Conservation (phyloP, 1,140 invertebrate genomes). For the Ceratosolen fusciceps region DNA sequence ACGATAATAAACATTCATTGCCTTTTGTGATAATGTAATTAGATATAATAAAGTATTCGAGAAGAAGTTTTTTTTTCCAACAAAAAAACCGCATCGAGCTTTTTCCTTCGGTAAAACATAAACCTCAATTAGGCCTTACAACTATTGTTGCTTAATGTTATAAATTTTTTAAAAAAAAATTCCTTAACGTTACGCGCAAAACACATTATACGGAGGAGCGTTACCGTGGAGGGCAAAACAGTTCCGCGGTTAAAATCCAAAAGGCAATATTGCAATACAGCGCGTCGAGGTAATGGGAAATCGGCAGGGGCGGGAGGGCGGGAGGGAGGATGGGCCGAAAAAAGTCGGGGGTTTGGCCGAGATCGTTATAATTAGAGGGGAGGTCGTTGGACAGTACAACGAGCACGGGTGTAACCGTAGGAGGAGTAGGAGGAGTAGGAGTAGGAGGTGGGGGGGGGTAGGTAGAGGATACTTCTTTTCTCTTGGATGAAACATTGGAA, state of each 20-base stretch:
- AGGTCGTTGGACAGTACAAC: not conserved
- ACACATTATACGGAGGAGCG: not conserved
- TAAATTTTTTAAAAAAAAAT: conserved; percentile 21
- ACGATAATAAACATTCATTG: conserved; percentile 27
- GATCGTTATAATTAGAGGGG: conserved; percentile 1
- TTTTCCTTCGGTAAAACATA: not conserved
- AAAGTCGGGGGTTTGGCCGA: not conserved
- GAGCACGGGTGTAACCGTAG: too few species aligned
- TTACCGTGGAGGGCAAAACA: too few species aligned
- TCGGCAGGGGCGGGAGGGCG: not conserved
- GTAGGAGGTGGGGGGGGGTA: not conserved
- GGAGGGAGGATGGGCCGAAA: not conserved
- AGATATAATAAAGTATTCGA: conserved; percentile 22
- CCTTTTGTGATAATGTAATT: conserved; percentile 22
- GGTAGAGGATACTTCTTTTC: not conserved
- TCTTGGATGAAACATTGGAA: conserved; percentile 18
- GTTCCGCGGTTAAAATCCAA: not conserved
- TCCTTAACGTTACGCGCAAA: not conserved
- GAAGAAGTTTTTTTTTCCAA: conserved; percentile 10
- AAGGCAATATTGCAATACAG: not conserved
- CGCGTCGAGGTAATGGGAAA: not conserved
- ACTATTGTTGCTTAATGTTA: conserved; percentile 13
- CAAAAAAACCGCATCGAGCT: not conserved
- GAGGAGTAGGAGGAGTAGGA: not conserved
- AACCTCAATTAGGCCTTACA: not conserved